Evolutionary conservation across 1,140 invertebrate species (phyloP).

Genomic region (Apis cerana): DNA sequence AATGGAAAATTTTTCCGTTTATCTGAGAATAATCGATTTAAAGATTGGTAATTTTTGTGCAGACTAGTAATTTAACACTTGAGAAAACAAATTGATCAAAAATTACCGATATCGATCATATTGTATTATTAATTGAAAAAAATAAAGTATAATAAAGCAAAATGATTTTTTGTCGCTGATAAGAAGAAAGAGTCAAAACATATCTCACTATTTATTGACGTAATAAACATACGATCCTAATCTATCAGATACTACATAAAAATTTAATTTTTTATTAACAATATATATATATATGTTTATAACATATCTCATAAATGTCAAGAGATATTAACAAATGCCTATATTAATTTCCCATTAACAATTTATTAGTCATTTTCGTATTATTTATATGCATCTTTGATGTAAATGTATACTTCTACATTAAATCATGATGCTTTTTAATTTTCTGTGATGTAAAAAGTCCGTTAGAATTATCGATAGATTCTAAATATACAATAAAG

Average conservation of each 20-base stretch:
- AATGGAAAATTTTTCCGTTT: not conserved
- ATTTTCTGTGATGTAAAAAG: not conserved
- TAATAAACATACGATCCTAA: not conserved
- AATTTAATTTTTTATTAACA: not conserved
- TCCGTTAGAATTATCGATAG: not conserved
- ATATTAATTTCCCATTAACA: not conserved
- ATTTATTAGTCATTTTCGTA: not conserved
- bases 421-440: not conserved
- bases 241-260: not conserved
- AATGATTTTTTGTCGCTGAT: not conserved
- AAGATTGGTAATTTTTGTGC: not conserved
- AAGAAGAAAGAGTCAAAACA: not conserved
- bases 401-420: not conserved
- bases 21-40: not conserved
- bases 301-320: not conserved
- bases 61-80: not conserved
- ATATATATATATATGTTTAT: not conserved
- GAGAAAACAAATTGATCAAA: not conserved
- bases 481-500: too few relatives aligned
- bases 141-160: slow-evolving; percentile 9
- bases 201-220: not conserved
- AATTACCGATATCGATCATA: not conserved
- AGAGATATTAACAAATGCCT: not conserved
- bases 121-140: not conserved
- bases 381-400: not conserved